Percentiles rank a stretch among this genome's conserved stretches.
phyloP scores from a whole-genome alignment of 2,113 vertebrate species.

The Motacilla tschutschensis region DNA sequence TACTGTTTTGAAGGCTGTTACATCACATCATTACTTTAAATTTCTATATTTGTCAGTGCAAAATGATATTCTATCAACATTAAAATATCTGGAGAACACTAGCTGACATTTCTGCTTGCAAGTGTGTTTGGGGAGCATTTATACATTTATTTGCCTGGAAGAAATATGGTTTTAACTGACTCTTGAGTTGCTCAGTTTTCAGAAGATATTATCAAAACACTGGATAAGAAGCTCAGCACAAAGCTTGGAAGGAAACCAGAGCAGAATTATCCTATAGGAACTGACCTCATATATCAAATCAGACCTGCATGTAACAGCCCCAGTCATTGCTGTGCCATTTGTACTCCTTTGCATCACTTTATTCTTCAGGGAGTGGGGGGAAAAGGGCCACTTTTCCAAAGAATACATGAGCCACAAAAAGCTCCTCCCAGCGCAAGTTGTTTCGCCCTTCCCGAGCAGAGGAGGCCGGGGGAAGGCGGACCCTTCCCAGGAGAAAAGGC shows the following conservation, averaged over 20 bases:
- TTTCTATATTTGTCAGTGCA: slow-evolving; percentile 1
- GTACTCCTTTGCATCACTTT: not conserved
- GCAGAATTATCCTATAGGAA: not conserved
- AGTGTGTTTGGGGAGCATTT: not conserved
- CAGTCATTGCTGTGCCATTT: not conserved
- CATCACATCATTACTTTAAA: not conserved
- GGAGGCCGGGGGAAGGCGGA: not conserved
- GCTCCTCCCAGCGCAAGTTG: not conserved
- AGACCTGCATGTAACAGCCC: not conserved
- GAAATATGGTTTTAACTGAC: slow-evolving; percentile 35
- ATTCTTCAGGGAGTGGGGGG: not conserved
- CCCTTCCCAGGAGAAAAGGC: not conserved
- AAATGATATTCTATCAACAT: not conserved
- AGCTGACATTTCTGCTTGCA: not conserved
- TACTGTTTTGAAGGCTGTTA: not conserved
- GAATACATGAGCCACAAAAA: not conserved
- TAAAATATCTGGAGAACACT: not conserved
- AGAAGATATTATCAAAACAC: slow-evolving; percentile 36
- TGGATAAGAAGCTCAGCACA: not conserved
- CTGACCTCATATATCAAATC: not conserved
- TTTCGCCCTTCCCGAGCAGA: not conserved
- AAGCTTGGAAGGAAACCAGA: not conserved
- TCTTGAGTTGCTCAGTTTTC: not conserved
- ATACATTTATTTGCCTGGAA: slow-evolving; percentile 26
- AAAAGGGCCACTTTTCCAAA: not conserved